phyloP scores from a whole-genome alignment of 2,797 vertebrate species.

The Malurus splendens region DNA sequence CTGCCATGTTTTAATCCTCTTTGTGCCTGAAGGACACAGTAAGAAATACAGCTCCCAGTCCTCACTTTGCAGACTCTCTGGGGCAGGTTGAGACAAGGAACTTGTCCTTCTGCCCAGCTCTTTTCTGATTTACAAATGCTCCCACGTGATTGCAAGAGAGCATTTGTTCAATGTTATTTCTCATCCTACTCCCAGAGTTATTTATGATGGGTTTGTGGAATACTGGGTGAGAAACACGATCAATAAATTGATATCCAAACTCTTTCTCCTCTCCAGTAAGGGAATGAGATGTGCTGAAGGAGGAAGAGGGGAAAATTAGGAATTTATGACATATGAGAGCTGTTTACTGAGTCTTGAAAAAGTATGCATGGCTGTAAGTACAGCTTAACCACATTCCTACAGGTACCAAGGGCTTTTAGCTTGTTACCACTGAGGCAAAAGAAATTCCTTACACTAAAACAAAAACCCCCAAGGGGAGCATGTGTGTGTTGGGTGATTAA shows the following conservation, averaged over 20 bases:
- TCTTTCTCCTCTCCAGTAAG: neutral
- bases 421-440: neutral
- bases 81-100: neutral
- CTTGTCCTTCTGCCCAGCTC: neutral
- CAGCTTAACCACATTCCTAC: neutral
- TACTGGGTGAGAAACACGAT: neutral
- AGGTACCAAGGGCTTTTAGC: neutral
- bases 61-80: neutral
- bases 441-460: neutral
- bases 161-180: neutral
- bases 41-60: neutral
- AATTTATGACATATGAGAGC: neutral
- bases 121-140: neutral
- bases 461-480: neutral
- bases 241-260: neutral
- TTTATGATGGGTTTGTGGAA: neutral
- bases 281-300: neutral
- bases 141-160: rapidly evolving
- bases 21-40: neutral
- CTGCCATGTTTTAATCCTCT: neutral
- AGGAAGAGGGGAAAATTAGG: neutral
- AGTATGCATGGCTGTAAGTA: neutral
- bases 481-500: neutral
- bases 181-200: neutral
- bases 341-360: neutral